Evolutionary conservation across 1,140 invertebrate genomes (phyloP).

Genomic region (Lutraria rhynchaena): DNA sequence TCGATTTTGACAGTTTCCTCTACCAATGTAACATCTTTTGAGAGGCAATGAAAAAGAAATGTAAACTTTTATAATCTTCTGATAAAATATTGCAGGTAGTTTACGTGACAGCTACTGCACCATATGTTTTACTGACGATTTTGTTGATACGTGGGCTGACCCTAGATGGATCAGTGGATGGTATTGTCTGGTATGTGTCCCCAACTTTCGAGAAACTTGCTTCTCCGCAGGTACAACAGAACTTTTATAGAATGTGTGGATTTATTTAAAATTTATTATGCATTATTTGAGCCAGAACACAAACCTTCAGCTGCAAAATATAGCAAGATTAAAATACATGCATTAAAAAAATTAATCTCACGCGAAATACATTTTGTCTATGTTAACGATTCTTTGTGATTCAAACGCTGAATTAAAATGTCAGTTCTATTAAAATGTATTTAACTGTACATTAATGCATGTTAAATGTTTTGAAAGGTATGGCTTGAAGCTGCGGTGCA

Average conservation of each 20-base stretch:
- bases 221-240: constrained; percentile 65
- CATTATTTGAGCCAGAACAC: too few species aligned
- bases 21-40: too few species aligned
- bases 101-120: constrained; percentile 81
- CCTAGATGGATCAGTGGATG: constrained; percentile 79
- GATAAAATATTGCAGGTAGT: constrained; percentile 55
- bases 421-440: too few species aligned
- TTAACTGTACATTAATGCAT: too few species aligned
- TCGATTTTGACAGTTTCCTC: background rate
- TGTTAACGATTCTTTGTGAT: too few species aligned
- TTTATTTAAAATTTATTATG: background rate
- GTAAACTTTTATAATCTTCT: background rate
- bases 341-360: too few species aligned
- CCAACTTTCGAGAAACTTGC: constrained; percentile 87
- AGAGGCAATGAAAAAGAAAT: too few species aligned
- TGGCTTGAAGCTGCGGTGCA: constrained; percentile 21
- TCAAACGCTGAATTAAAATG: too few species aligned
- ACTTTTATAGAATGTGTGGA: background rate
- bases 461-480: background rate
- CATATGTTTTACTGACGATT: constrained; percentile 82
- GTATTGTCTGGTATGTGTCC: constrained; percentile 88
- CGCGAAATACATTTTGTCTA: too few species aligned
- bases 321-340: too few species aligned
- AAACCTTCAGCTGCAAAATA: too few species aligned
- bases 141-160: constrained; percentile 81